Evolutionary conservation across 2,797 vertebrate genomes (phyloP), one percentile per base, ranked within the genome.

Genomic region (Syngnathus rostellatus): DNA sequence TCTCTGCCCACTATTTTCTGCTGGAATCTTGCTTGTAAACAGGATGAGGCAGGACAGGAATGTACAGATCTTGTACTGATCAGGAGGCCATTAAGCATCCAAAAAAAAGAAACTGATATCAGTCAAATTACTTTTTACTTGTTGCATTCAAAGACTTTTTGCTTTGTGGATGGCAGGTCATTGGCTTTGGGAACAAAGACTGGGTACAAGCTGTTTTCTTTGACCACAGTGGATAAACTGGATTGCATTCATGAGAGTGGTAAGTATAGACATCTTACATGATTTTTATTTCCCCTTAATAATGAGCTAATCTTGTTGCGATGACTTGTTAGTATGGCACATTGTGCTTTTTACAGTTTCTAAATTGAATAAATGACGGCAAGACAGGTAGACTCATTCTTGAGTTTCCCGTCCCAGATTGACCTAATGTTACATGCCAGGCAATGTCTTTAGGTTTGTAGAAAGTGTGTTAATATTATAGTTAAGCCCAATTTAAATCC

Each of bases 211-310:
- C 91, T 98, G 72, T 97, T 95, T 81, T 95, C 95, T 77, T 78
- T 97, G 85, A 94, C 93, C 80, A 92, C 88, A 9, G 93, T 95
- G 90, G 95, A 97, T 16, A 92, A 92, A n/a, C 89, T 98, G 86
- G 95, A 97, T 84, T 94, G 95, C 75, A 92, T 98, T 83, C 92
- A 98, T 1, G 93, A 94, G 86, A 95, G 94, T 83, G 92, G 95
- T 98, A 81, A 94, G 94, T 83, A 72, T 67, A 7, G 31, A 66
- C 45, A 6, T 3, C 12, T 10, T 21, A 51, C n/a, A 31, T 31
- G 31, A 31, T 31, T 31, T 3, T 31, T 31, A 31, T 31, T 31
- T 31, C 3, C 3, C 31, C 31, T 31, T 3, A 31, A 31, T 31
- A 31, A 4, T 31, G 31, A 31, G 31, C 31, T 31, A 31, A 31